These are phyloP conservation scores for Drosophila seguyi DNA, from an alignment of 1,140 invertebrate species.

Conservation along the genomic window DNA sequence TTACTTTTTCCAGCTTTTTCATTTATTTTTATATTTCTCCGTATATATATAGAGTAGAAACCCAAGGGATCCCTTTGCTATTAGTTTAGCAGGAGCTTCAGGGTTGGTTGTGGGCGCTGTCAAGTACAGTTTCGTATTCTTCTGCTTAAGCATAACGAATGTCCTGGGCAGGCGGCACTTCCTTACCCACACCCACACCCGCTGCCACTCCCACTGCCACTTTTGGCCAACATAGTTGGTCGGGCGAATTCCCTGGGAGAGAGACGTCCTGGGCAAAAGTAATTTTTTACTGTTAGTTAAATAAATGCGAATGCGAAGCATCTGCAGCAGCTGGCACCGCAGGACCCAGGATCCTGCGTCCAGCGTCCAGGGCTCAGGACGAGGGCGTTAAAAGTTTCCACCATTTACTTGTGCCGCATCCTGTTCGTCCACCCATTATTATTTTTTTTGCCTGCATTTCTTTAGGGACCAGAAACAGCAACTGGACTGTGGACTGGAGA, in stretches of 20 bases:
- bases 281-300: conserved; percentile 84
- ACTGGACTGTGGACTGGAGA: conserved; percentile 14
- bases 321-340: conserved; percentile 62
- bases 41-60: conserved; percentile 44
- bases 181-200: background rate
- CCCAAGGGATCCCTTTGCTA: conserved; percentile 65
- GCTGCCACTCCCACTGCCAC: conserved; percentile 13
- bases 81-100: conserved; percentile 64
- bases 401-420: conserved; percentile 51
- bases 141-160: conserved; percentile 83
- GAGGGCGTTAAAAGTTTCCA: too few species aligned
- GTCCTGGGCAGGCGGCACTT: conserved; percentile 49
- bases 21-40: conserved; percentile 62
- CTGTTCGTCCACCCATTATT: conserved; percentile 37
- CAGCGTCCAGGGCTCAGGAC: too few species aligned
- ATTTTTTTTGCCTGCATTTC: conserved; percentile 55
- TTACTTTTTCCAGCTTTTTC: conserved; percentile 75
- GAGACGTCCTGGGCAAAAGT: conserved; percentile 70
- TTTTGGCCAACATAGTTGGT: conserved; percentile 54
- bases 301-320: conserved; percentile 75
- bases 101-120: conserved; percentile 56
- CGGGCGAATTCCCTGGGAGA: conserved; percentile 64
- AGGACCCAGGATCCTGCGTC: conserved; percentile 27
- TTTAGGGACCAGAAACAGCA: conserved; percentile 59
- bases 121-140: conserved; percentile 84